Evolutionary conservation across 1,140 invertebrate species (phyloP), one percentile per base, ranked within the genome.

Genomic region (Acarapis woodi): DNA sequence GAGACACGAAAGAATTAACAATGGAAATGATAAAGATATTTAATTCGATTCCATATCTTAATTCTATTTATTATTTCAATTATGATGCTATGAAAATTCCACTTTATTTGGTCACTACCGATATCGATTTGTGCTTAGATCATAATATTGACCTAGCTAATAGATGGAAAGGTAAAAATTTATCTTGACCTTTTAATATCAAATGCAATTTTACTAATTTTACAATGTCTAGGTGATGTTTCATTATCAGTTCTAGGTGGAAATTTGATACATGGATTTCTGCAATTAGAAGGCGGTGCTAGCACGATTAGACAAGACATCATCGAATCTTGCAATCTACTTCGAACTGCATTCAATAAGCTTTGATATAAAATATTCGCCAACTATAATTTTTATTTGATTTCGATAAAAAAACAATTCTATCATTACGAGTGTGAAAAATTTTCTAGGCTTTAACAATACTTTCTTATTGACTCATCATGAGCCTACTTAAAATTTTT

Each of bases 201-300:
- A 26, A 26, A 26, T n/a, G 25, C 6, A 26, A 26, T 26, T 26
- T 8, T 26, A 8, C n/a, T 8, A 26, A 8, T 26, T 26, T 26
- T n/a, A 26, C 6, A 8, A 8, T 26, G 25, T n/a, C 6, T 26
- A 26, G 6, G n/a, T 26, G 6, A 26, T 6, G 25, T n/a, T 8
- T 26, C 15, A 18, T 15, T n/a, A 35, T 10, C 10, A 10, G 23
- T 24, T 12, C 12, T 35, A 18, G n/a, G 23, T 9, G 16, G 9
- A 14, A 18, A 25, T 14, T 25, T 35, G 19, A 21, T n/a, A 10
- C 34, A 35, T 20, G 34, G 34, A 24, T 35, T 35, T 12, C 34
- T 35, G 4, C 15, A 35, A 9, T 19, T 32, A 12, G n/a, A n/a
- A n/a, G n/a, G n/a, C n/a, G n/a, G n/a, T n/a, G n/a, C n/a, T n/a